Percentiles rank a stretch among this genome's conserved stretches.
Conservation (phyloP, 2,888 invertebrate species). For the Spilosoma lubricipeda region DNA sequence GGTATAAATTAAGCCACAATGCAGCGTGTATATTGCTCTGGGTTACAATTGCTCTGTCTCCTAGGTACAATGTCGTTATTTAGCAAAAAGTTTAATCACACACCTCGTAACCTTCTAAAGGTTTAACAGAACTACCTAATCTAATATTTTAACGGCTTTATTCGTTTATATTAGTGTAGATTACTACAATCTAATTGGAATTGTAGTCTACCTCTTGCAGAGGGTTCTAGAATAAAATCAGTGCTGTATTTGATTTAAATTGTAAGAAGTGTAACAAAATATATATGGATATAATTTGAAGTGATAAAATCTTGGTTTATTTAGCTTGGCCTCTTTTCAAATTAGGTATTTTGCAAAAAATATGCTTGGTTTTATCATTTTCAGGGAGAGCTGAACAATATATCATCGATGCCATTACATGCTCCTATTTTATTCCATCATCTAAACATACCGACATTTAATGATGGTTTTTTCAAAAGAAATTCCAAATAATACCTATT, state of each 20-base stretch:
- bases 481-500: neutral
- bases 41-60: conserved; percentile 49
- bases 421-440: neutral
- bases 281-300: neutral
- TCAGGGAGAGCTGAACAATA: neutral
- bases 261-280: neutral
- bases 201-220: neutral
- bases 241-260: neutral
- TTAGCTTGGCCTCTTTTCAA: too few relatives aligned
- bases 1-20: conserved; percentile 76
- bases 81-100: conserved; percentile 54
- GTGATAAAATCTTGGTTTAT: neutral
- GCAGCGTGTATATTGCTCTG: conserved; percentile 52
- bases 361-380: neutral
- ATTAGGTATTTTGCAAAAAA: neutral
- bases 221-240: neutral
- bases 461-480: neutral
- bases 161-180: neutral
- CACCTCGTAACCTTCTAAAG: conserved; percentile 32
- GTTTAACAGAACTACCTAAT: neutral
- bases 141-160: conserved; percentile 3
- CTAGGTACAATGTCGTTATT: conserved; percentile 42
- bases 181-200: neutral
- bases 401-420: neutral
- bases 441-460: neutral